phyloP scores from a whole-genome alignment of 2,113 vertebrate species.

The Hypanus sabinus region DNA sequence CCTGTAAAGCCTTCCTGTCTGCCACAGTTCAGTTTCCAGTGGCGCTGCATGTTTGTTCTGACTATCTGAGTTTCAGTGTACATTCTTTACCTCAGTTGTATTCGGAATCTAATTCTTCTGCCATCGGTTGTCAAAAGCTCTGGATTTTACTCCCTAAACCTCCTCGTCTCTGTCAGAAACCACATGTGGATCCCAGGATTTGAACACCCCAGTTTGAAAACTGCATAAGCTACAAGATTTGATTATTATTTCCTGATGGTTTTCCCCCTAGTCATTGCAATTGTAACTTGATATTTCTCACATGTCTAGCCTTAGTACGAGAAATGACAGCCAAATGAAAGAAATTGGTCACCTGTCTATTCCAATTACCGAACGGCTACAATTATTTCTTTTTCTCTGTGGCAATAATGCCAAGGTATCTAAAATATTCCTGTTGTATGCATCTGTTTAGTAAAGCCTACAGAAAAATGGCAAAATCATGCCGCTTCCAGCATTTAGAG shows the following conservation, averaged over 20 bases:
- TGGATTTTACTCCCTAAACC: background rate
- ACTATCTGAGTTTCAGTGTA: background rate
- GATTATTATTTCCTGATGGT: background rate
- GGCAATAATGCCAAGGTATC: background rate
- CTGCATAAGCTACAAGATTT: background rate
- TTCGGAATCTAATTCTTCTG: background rate
- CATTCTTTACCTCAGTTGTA: background rate
- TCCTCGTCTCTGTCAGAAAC: background rate
- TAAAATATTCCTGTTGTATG: background rate
- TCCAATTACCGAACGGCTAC: background rate
- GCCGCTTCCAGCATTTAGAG: background rate
- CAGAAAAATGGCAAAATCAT: background rate
- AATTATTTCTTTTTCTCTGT: constrained; percentile 3
- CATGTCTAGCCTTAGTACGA: background rate
- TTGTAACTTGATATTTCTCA: background rate
- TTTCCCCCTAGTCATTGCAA: background rate
- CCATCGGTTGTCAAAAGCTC: background rate
- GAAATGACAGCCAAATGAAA: background rate
- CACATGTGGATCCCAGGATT: background rate
- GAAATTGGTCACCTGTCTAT: background rate
- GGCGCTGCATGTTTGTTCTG: background rate
- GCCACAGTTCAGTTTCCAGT: too few relatives aligned
- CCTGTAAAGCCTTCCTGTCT: too few relatives aligned
- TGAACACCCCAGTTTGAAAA: background rate
- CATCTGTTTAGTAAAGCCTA: background rate